Base-by-base conservation (phyloP, 2,797 vertebrate species). In the Forpus xanthops region DNA sequence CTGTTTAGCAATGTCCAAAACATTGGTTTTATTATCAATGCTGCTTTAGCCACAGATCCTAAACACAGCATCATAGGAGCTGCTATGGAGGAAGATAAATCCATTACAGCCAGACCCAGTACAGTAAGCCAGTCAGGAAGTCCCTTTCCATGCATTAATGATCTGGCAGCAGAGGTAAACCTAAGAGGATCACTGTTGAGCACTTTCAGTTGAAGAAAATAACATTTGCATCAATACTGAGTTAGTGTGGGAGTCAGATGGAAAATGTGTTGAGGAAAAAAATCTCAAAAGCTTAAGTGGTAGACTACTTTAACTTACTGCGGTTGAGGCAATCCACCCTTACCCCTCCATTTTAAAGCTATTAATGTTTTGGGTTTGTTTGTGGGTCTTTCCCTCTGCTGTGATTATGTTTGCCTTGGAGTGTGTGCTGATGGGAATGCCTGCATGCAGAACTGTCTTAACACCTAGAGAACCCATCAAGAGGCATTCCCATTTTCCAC, bases 361-460 rank as follows among this genome's bases (percentile, higher is more conserved):
- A 5, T 49, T 45, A 42, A 45, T 52, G 55, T 35, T 58, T 35
- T 58, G n/a, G 14, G 21, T 35, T 58, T 35, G 21, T 58, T 35
- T 58, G 11, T 8, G 58, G 7, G n/a, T 74, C 62, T 62, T 37
- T 41, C 23, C 55, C n/a, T 6, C 16, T 77, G 30, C 24, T 53
- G 18, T 60, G 20, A 30, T 55, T 44, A 64, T 44, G 30, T 17
- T 79, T 83, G 42, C 27, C 24, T 18, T 39, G 6, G 21, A n/a
- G 19, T 49, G 8, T 20, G 25, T 77, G n/a, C 23, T 66, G 47
- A 31, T 42, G 42, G 52, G 4, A 20, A 14, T 73, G 56, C 11
- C 11, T 0, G 0, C 2, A 1, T 56, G 19, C 19, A 56, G 56
- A 67, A 52, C 31, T 71, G 33, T 64, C 31, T 39, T 50, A 67